phyloP scores from a whole-genome alignment of 2,888 invertebrate genomes.

The Fragum sueziense region DNA sequence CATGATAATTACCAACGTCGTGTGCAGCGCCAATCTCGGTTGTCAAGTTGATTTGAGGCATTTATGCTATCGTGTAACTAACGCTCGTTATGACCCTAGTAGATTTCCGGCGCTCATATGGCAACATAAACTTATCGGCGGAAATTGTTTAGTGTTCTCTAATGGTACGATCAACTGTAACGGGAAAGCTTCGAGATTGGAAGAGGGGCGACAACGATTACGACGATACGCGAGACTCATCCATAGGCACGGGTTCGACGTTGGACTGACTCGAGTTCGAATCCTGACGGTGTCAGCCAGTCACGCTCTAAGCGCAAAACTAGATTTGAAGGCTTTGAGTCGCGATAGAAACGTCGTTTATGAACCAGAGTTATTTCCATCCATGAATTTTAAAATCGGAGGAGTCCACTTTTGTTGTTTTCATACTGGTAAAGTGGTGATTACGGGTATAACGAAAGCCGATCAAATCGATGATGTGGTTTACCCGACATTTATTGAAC shows the following conservation, averaged over 20 bases:
- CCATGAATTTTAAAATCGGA: slow-evolving; percentile 5
- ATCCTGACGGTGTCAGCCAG: slow-evolving; percentile 19
- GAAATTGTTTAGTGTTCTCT: slow-evolving; percentile 36
- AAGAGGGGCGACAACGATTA: slow-evolving; percentile 16
- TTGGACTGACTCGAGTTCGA: neutral
- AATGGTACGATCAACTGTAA: slow-evolving; percentile 38
- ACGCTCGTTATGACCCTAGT: slow-evolving; percentile 23
- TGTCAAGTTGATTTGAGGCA: slow-evolving; percentile 18
- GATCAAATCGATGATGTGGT: neutral
- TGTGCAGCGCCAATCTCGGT: slow-evolving; percentile 20
- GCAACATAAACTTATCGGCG: slow-evolving; percentile 33
- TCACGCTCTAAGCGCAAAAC: slow-evolving; percentile 1
- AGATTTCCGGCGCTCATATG: slow-evolving; percentile 30
- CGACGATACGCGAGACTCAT: slow-evolving; percentile 30
- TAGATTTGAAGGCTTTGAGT: slow-evolving; percentile 13
- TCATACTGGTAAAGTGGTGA: slow-evolving; percentile 30
- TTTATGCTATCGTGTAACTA: slow-evolving; percentile 14
- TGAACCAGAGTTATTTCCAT: slow-evolving; percentile 37
- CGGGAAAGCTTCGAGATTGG: slow-evolving; percentile 4
- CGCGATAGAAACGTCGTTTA: slow-evolving; percentile 6
- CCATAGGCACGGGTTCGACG: slow-evolving; percentile 15
- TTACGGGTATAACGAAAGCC: slow-evolving; percentile 32
- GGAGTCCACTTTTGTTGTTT: slow-evolving; percentile 31
- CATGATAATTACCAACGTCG: slow-evolving; percentile 31
- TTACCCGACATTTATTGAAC: slow-evolving; percentile 10